phyloP scores from a whole-genome alignment of 2,888 invertebrate genomes.

The Hirtodrosophila trivittata region DNA sequence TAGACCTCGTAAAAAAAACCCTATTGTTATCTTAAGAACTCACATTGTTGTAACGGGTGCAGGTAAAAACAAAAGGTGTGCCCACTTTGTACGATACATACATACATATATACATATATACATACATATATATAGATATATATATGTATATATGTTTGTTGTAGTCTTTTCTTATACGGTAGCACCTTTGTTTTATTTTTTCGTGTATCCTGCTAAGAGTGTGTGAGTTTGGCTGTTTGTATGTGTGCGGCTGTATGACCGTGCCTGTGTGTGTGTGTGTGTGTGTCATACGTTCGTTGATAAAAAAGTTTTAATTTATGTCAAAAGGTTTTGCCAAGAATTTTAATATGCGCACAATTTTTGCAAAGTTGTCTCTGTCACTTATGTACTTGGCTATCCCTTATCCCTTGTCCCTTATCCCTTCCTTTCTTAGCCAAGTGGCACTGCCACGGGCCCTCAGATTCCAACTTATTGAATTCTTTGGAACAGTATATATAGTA shows the following conservation, averaged over 20 bases:
- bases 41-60: too few relatives aligned
- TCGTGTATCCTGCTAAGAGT: too few relatives aligned
- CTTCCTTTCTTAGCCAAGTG: slow-evolving; percentile 10
- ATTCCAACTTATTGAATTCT: slow-evolving; percentile 57
- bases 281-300: slow-evolving; percentile 46
- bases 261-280: slow-evolving; percentile 6
- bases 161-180: neutral
- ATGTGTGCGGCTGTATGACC: slow-evolving; percentile 13
- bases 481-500: slow-evolving; percentile 22
- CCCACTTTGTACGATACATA: too few relatives aligned
- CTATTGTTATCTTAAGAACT: too few relatives aligned
- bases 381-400: slow-evolving; percentile 42
- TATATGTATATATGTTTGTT: too few relatives aligned
- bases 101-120: too few relatives aligned
- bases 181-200: slow-evolving; percentile 24
- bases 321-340: slow-evolving; percentile 83
- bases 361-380: slow-evolving; percentile 67
- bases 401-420: neutral
- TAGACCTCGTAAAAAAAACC: too few relatives aligned
- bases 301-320: slow-evolving; percentile 83
- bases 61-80: too few relatives aligned
- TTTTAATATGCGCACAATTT: slow-evolving; percentile 82
- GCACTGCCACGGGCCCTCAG: slow-evolving; percentile 1
- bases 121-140: too few relatives aligned
- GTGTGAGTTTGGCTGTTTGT: neutral